Base-by-base conservation (phyloP, 2,888 invertebrate genomes). In the Lumbricus terrestris region DNA sequence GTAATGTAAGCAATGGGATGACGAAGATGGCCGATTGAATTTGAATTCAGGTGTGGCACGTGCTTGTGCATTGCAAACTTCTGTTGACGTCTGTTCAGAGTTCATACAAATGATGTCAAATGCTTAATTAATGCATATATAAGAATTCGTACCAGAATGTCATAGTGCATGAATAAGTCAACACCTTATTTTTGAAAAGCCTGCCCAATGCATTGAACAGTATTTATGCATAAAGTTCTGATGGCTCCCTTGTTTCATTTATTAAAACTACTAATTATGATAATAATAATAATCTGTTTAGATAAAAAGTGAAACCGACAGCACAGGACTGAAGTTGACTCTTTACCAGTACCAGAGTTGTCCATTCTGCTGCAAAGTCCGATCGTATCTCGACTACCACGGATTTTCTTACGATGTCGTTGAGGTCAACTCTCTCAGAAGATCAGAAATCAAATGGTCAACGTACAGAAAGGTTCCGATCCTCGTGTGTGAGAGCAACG, bases 331-430 rank as follows among this genome's bases (percentile, higher is more conserved):
- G 91, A 97, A 98, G 93, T 95, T 99, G 88, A 97, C 97, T 0
- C 95, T 99, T 34, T 99, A 97, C 94, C 99, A 99, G 96, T 99
- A 98, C 94, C 97, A 98, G 93, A 98, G 98, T 0, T 99, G 99
- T 94, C 99, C 99, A 0, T 99, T 99, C 95, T 99, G 99, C 95
- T 98, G 98, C 94, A 99, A 99, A 96, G 94, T 94, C 11, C 91
- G 95, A 37, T 94, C 95, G 11, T 93, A 93, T 42, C 96, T 99
- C 23, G 99, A 99, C 95, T 98, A 97, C 93, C 96, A 97, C 94
- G 98, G 99, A 1, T 96, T 99, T 90, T 97, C 97, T 0, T 99
- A 99, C 94, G 97, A 99, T 93, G 96, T 99, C 16, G 97, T 99
- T 6, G 99, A 99, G 96, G 99, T 99, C 0, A 98, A 99, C 95